phyloP scores from a whole-genome alignment of 2,113 vertebrate species.

The Empidonax alnorum region DNA sequence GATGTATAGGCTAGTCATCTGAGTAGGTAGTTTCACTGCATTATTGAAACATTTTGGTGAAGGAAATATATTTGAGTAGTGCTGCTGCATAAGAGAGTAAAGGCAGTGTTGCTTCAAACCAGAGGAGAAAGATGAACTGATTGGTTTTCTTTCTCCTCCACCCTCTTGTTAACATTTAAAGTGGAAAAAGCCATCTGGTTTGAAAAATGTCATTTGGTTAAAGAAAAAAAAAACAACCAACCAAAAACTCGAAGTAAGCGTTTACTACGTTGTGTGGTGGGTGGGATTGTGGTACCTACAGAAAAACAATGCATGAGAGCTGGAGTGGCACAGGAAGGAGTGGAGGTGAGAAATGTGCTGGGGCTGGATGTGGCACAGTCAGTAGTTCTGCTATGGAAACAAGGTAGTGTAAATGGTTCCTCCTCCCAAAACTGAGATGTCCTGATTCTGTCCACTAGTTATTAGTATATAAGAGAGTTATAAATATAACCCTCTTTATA shows the following conservation, averaged over 20 bases:
- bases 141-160: not conserved
- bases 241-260: not conserved
- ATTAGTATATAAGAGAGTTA: not conserved
- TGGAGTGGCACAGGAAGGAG: not conserved
- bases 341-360: fast-evolving
- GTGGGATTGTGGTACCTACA: not conserved
- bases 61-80: not conserved
- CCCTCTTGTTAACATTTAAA: slow-evolving; percentile 23
- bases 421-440: not conserved
- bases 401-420: not conserved
- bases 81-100: not conserved
- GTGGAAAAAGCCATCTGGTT: slow-evolving; percentile 14
- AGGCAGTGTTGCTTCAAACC: not conserved
- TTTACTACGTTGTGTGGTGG: not conserved
- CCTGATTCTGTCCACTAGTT: not conserved
- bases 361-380: not conserved
- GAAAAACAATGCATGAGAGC: not conserved
- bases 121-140: slow-evolving; percentile 1
- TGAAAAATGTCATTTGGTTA: slow-evolving; percentile 22
- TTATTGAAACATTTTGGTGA: not conserved
- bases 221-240: not conserved
- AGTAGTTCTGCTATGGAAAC: not conserved
- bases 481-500: too few relatives aligned
- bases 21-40: not conserved
- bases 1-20: not conserved